phyloP scores from a whole-genome alignment of 1,140 invertebrate genomes.

The Leptinotarsa lineolata region DNA sequence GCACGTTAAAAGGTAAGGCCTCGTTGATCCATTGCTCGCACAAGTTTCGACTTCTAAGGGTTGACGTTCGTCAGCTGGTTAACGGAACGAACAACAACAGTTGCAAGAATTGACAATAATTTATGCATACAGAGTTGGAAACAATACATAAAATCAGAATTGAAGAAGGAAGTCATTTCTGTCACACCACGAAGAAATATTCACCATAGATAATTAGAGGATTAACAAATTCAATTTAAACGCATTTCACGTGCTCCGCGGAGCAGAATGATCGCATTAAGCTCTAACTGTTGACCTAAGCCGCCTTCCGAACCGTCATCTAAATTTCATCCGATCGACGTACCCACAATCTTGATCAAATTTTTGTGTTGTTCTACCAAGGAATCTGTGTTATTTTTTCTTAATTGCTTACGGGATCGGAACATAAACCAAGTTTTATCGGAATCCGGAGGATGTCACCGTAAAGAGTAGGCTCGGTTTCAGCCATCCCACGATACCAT shows the following conservation, averaged over 20 bases:
- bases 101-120: too few relatives aligned
- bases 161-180: too few relatives aligned
- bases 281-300: background rate
- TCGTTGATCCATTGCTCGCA: too few relatives aligned
- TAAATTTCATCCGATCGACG: constrained; percentile 23
- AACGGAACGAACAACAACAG: too few relatives aligned
- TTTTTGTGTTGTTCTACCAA: constrained; percentile 23
- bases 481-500: constrained; percentile 28
- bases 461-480: constrained; percentile 6
- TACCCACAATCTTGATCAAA: constrained; percentile 26
- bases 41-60: too few relatives aligned
- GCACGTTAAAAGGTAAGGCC: too few relatives aligned
- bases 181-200: too few relatives aligned
- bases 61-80: too few relatives aligned
- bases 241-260: background rate
- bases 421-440: constrained; percentile 11
- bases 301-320: constrained; percentile 13
- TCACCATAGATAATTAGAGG: too few relatives aligned
- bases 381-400: constrained; percentile 31
- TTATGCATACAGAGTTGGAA: too few relatives aligned
- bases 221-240: too few relatives aligned
- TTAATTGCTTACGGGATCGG: constrained; percentile 21
- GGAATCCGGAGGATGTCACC: constrained; percentile 23
- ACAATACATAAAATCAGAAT: too few relatives aligned
- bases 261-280: constrained; percentile 1